Base-by-base conservation (phyloP, 2,888 invertebrate genomes). In the Yponomeuta sedellus region DNA sequence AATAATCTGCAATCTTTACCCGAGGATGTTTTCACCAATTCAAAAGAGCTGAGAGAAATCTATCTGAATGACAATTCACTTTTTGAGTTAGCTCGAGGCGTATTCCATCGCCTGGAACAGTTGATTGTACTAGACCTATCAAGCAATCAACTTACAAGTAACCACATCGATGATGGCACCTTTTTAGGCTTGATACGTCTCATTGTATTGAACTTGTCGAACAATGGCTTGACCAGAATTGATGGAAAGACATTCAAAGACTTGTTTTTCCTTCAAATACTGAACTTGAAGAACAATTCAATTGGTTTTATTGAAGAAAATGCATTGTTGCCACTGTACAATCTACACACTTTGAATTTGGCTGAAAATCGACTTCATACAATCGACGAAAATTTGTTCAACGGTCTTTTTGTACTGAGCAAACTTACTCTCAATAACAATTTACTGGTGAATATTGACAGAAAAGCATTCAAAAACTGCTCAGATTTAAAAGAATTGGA, bases 301-400 rank as follows among this genome's bases (percentile, higher is more conserved):
- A 96, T 97, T 75, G 95, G 95, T n/a, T 96, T 95, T 77, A 95
- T 97, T 71, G 96, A 96, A 90, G 96, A 96, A 76, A 96, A 96
- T 77, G 96, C 97, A 63, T 97, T 98, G 78, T 82, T 96, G 76
- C 96, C 97, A 1, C 92, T 98, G 64, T 96, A 97, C 86, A 97
- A 97, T 84, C 90, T 98, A 73, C 96, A 97, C 83, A 97, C 97
- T 8, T 87, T 98, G 65, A 97, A 98, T 81, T 88, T 98, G 71
- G 96, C 97, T 57, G 96, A 97, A 83, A 98, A 98, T 83, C 92
- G 96, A 65, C 89, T 97, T 65, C 96, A 96, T 78, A 94, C 95
- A 61, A 93, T 97, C 75, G 96, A 96, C 70, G 94, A 95, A 74
- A 94, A 95, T 74, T 92, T 96, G 74, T 96, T 97, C 85, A 96